Conservation (phyloP, 2,888 invertebrate species). For the Mythimna ferrago region DNA sequence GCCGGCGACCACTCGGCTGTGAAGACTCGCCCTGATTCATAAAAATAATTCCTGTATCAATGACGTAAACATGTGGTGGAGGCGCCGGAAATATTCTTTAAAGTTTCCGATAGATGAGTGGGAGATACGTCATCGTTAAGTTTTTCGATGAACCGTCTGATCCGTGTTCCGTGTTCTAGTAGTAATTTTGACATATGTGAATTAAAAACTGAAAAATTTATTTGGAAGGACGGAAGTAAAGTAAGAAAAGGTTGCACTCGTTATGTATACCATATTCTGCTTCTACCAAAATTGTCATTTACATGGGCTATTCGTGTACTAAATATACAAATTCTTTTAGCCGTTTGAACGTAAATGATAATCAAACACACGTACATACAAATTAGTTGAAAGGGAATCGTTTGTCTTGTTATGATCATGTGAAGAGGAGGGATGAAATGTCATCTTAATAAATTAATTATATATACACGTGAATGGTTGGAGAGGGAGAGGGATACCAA, state of each 20-base stretch:
- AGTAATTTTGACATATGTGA: not conserved
- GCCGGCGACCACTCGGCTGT: conserved; percentile 81
- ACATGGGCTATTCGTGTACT: no score
- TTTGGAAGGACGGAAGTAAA: not conserved
- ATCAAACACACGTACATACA: no score
- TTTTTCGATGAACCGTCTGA: not conserved
- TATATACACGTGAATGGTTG: no score
- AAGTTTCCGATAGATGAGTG: conserved; percentile 29
- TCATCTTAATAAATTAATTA: no score
- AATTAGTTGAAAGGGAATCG: no score
- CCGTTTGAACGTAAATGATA: no score
- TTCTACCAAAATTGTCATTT: no score
- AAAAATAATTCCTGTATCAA: conserved; percentile 68
- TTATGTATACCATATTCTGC: no score
- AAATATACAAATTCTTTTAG: no score
- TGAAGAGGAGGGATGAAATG: no score
- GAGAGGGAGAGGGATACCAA: no score
- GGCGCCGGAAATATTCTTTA: conserved; percentile 38
- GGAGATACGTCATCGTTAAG: conserved; percentile 20
- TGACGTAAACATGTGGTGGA: conserved; percentile 43
- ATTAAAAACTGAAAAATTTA: not conserved
- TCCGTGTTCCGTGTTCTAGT: not conserved
- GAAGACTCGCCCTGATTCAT: conserved; percentile 79
- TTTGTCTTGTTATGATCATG: no score
- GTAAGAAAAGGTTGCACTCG: not conserved